Base-by-base conservation (phyloP, 2,888 invertebrate genomes). In the Eulithis testata region DNA sequence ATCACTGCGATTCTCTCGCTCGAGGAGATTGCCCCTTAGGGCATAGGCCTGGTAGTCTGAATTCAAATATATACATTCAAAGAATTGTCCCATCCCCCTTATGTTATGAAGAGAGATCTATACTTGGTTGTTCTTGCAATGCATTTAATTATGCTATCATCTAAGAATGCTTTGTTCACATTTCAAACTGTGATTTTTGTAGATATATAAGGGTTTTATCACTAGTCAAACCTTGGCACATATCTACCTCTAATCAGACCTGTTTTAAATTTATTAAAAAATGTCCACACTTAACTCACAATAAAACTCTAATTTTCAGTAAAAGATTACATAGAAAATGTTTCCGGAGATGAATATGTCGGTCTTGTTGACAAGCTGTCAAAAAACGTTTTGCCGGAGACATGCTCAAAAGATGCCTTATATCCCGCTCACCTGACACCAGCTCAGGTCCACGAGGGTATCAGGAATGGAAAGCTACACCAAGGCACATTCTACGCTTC, bases 401-500 rank as follows among this genome's bases (percentile, higher is more conserved):
- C 94, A 72, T 94, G 89, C 70, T 89, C 93, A 5, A 94, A 94
- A 54, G 94, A 95, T 77, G 95, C 96, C 0, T 80, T 97, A 59
- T 98, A 96, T 82, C 98, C 98, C 0, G 96, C 97, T 21, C 98
- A 99, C 87, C 91, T 98, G 66, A 95, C 97, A 0, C 95, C 96
- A 0, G 90, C 94, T 0, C 95, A 97, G 82, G 94, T 99, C 14
- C 96, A 98, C 67, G 93, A 94, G 0, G 98, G 98, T 0, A 95
- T 99, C 51, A 96, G 96, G 78, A 94, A 93, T 68, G 97, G 97
- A 0, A 95, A 94, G 72, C 89, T 97, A 5, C 83, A 96, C 49
- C 98, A 97, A 82, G 99, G 98, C 0, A 95, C 96, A 0, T 97
- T 97, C 81, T 94, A 95, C 80, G 97, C 98, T 0, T 98, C 98